Evolutionary conservation across 1,140 invertebrate genomes (phyloP), one percentile per base, ranked within the genome.

Genomic region (Steinernema khuongi): DNA sequence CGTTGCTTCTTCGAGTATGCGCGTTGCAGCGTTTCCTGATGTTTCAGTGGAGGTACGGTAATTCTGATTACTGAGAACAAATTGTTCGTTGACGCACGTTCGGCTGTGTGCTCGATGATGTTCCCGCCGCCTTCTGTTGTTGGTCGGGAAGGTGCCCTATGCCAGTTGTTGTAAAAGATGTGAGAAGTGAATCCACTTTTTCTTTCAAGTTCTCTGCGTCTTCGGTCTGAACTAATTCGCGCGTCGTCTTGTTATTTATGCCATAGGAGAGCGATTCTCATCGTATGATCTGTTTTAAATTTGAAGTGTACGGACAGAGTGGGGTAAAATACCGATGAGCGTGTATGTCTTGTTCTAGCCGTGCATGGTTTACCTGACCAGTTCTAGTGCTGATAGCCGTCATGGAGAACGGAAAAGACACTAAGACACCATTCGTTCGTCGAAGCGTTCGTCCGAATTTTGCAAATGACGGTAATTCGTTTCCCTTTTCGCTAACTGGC

Each of bases 381-480:
- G 26, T 60, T 60, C 50, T 60, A 60, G 50, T 60, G 11, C 36
- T 41, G n/a, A 41, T 41, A 41, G 50, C 26, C 26, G 26, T 60
- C 14, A 60, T 22, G 50, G 50, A 60, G 4, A 60, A 22, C 50
- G 50, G 26, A 60, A 60, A 60, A 14, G 50, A 60, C 4, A 22
- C 50, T n/a, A 60, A 60, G 19, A 60, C 50, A n/a, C 26, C 50
- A 7, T 60, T 60, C 22, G 50, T 60, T 60, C 50, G 50, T 60
- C 50, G 50, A 60, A 60, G 19, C 50, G 50, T 60, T 60, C 50
- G 73, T 26, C 73, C 73, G 17, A 75, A 70, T 70, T 75, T 78
- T 68, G 73, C 73, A 18, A 73, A 78, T 60, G 73, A 78, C 67
- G 73, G 70, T 72, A 72, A 72, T 19, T 26, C 19, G 1, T 1